Conservation (phyloP, 2,113 vertebrate species). For the Actenoides hombroni region DNA sequence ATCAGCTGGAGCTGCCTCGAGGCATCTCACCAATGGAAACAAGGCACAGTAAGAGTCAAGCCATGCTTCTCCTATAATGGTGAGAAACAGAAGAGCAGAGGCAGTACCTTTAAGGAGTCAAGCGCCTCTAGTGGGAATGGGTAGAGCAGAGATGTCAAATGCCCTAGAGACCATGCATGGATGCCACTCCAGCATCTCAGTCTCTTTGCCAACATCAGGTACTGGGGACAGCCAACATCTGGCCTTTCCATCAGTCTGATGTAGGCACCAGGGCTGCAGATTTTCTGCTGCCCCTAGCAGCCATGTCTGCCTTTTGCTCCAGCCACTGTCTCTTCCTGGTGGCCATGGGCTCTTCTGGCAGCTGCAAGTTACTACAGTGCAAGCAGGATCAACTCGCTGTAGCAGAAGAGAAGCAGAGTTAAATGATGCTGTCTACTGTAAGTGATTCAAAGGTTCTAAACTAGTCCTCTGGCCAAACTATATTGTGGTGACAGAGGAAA, state of each 20-base stretch:
- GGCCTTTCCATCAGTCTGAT: neutral
- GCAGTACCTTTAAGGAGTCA: neutral
- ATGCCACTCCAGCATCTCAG: neutral
- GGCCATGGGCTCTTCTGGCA: neutral
- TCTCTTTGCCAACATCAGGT: neutral
- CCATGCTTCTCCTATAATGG: neutral
- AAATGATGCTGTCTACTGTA: neutral
- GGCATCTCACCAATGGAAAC: neutral
- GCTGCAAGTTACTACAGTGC: accelerated
- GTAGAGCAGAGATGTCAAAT: neutral
- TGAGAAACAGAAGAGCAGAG: neutral
- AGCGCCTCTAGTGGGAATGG: neutral
- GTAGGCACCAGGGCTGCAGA: neutral
- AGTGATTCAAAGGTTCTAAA: neutral
- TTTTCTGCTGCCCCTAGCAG: neutral
- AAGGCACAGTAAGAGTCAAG: neutral
- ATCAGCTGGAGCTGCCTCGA: neutral
- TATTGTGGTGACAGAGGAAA: neutral
- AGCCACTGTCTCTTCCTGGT: neutral
- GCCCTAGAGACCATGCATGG: accelerated
- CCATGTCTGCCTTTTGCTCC: neutral
- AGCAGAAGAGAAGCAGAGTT: neutral
- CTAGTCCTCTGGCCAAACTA: neutral
- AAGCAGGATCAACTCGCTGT: neutral
- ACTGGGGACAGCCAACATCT: neutral